Conservation (phyloP, 2,888 invertebrate species). For the Coenonympha glycerion region DNA sequence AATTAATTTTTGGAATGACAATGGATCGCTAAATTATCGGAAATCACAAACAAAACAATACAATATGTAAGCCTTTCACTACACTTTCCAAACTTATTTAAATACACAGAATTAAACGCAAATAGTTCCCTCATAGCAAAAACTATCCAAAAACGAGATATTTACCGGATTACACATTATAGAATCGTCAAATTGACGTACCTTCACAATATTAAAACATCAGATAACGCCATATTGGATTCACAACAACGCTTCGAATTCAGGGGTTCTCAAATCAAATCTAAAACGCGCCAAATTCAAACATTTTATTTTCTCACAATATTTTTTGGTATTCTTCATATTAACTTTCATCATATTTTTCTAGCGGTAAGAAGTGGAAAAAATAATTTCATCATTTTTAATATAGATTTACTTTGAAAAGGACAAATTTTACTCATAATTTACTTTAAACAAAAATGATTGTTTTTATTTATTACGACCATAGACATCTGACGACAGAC, state of each 20-base stretch:
- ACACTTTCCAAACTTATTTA: slow-evolving; percentile 46
- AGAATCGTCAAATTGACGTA: slow-evolving; percentile 76
- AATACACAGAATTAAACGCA: slow-evolving; percentile 37
- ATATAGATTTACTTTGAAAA: too few species aligned
- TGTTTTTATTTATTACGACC: too few species aligned
- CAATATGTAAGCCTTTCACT: slow-evolving; percentile 61
- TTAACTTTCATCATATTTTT: neutral
- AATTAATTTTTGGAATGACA: slow-evolving; percentile 31
- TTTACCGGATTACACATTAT: slow-evolving; percentile 68
- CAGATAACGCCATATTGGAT: slow-evolving; percentile 82
- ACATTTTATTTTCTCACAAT: slow-evolving; percentile 20
- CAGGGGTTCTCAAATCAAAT: slow-evolving; percentile 67
- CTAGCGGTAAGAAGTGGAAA: too few species aligned
- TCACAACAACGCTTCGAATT: slow-evolving; percentile 81
- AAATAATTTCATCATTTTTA: neutral
- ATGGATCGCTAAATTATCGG: slow-evolving; percentile 65
- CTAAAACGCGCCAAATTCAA: slow-evolving; percentile 52
- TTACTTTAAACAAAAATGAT: too few species aligned
- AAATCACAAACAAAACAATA: slow-evolving; percentile 76
- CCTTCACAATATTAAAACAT: slow-evolving; percentile 76
- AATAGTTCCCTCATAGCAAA: slow-evolving; percentile 37
- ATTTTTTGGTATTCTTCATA: too few species aligned
- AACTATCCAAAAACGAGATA: slow-evolving; percentile 51
- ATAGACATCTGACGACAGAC: too few species aligned
- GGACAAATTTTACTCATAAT: too few species aligned